Percentiles rank a stretch among this genome's conserved stretches.
phyloP scores from a whole-genome alignment of 1,140 invertebrate species.

The Eurosta solidaginis region DNA sequence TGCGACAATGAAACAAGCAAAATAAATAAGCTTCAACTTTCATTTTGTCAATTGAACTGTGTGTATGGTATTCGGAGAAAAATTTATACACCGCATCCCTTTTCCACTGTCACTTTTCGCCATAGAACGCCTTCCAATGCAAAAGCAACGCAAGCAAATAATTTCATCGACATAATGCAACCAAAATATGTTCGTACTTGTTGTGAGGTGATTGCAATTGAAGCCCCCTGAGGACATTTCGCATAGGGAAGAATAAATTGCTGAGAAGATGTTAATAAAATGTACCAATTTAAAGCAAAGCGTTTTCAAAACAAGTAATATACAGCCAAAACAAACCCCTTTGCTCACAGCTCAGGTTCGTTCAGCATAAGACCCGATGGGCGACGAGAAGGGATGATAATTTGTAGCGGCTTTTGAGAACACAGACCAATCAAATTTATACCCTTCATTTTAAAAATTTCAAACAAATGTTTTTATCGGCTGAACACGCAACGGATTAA shows the following conservation, averaged over 20 bases:
- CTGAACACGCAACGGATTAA: not conserved
- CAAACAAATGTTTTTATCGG: not conserved
- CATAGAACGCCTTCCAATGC: not conserved
- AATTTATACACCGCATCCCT: not conserved
- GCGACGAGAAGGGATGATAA: slow-evolving; percentile 1
- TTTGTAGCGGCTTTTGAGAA: not conserved
- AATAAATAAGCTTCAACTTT: not conserved
- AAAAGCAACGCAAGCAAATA: not conserved
- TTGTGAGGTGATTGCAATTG: slow-evolving; percentile 24
- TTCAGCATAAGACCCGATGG: not conserved
- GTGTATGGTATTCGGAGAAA: not conserved
- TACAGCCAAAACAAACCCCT: not conserved
- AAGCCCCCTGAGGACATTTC: slow-evolving; percentile 24
- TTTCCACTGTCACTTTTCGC: not conserved
- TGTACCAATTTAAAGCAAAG: slow-evolving; percentile 9
- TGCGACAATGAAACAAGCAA: not conserved
- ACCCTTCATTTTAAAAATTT: slow-evolving; percentile 21
- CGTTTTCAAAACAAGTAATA: not conserved
- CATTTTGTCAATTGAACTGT: not conserved
- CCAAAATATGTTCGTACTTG: not conserved
- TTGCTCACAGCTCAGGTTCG: not conserved
- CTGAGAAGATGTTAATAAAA: slow-evolving; percentile 2
- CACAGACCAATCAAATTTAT: slow-evolving; percentile 3
- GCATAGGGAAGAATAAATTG: not conserved
- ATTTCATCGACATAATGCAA: not conserved